Evolutionary conservation across 2,888 invertebrate genomes (phyloP).

Genomic region (Seira ritae): DNA sequence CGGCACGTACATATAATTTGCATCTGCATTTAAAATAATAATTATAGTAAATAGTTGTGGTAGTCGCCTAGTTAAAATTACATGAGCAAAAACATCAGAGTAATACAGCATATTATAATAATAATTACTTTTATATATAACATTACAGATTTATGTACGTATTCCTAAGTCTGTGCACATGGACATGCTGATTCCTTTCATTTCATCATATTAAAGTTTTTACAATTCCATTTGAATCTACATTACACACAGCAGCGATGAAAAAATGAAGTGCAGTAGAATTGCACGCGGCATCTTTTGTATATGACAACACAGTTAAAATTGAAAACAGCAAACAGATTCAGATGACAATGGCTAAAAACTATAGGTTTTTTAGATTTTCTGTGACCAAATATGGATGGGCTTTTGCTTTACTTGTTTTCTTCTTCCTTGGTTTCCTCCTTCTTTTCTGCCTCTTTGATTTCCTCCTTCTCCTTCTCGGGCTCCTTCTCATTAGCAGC

Average conservation of each 20-base stretch:
- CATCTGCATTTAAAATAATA: slow-evolving; percentile 53
- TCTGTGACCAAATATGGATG: slow-evolving; percentile 21
- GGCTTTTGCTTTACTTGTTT: slow-evolving; percentile 52
- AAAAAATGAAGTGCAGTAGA: slow-evolving; percentile 41
- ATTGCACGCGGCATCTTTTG: slow-evolving; percentile 58
- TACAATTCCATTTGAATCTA: slow-evolving; percentile 42
- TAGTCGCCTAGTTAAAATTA: slow-evolving; percentile 64
- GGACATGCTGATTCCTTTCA: slow-evolving; percentile 50
- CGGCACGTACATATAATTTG: slow-evolving; percentile 37
- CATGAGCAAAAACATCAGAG: slow-evolving; percentile 70
- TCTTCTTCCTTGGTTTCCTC: slow-evolving; percentile 70
- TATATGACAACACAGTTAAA: slow-evolving; percentile 58
- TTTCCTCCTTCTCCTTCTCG: slow-evolving; percentile 70
- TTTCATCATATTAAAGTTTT: slow-evolving; percentile 42
- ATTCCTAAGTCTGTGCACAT: slow-evolving; percentile 66
- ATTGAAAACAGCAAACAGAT: slow-evolving; percentile 55
- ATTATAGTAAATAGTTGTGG: slow-evolving; percentile 49
- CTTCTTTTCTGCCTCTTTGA: slow-evolving; percentile 68
- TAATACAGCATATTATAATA: slow-evolving; percentile 46
- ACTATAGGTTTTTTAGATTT: slow-evolving; percentile 17
- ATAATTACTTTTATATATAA: slow-evolving; percentile 22
- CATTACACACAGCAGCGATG: slow-evolving; percentile 33
- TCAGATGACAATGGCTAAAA: slow-evolving; percentile 46
- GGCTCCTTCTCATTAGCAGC: slow-evolving; percentile 73
- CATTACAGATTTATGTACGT: slow-evolving; percentile 33